A percentile compares a stretch with the other conserved stretches of the same genome.
These are phyloP conservation scores for Embiotoca jacksoni DNA, from an alignment of 2,113 vertebrate species.

Conservation along the genomic window DNA sequence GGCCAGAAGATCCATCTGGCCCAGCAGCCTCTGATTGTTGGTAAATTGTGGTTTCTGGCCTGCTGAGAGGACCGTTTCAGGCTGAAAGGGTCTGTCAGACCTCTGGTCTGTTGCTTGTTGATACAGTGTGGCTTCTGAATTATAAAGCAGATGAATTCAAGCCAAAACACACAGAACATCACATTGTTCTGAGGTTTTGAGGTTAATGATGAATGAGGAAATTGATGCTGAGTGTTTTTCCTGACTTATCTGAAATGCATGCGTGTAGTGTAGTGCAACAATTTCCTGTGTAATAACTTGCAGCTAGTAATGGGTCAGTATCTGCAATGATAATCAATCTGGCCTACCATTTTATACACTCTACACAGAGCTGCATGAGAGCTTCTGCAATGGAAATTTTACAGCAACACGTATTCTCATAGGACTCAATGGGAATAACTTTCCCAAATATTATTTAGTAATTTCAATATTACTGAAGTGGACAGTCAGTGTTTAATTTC, in stretches of 20 bases:
- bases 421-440: no score
- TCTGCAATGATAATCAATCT: slow-evolving; percentile 11
- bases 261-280: not conserved
- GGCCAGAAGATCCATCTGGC: slow-evolving; percentile 36
- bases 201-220: slow-evolving; percentile 33
- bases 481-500: no score
- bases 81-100: slow-evolving; percentile 40
- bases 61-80: slow-evolving; percentile 28
- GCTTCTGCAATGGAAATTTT: no score
- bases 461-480: no score
- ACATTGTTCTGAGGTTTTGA: slow-evolving; percentile 42
- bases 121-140: slow-evolving; percentile 48
- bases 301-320: not conserved
- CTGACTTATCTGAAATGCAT: slow-evolving; percentile 8
- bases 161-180: slow-evolving; percentile 47
- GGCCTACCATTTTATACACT: not conserved
- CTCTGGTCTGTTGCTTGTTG: slow-evolving; percentile 34
- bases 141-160: slow-evolving; percentile 2
- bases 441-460: no score
- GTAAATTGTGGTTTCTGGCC: slow-evolving; percentile 52
- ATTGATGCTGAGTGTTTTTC: slow-evolving; percentile 12
- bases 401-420: not conserved
- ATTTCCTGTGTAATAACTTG: not conserved
- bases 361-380: not conserved
- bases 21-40: slow-evolving; percentile 36